A percentile compares a stretch with the other conserved stretches of the same genome.
These are phyloP conservation scores for Emydura subglobosa DNA, from an alignment of 2,113 vertebrate genomes.

Conservation along the genomic window DNA sequence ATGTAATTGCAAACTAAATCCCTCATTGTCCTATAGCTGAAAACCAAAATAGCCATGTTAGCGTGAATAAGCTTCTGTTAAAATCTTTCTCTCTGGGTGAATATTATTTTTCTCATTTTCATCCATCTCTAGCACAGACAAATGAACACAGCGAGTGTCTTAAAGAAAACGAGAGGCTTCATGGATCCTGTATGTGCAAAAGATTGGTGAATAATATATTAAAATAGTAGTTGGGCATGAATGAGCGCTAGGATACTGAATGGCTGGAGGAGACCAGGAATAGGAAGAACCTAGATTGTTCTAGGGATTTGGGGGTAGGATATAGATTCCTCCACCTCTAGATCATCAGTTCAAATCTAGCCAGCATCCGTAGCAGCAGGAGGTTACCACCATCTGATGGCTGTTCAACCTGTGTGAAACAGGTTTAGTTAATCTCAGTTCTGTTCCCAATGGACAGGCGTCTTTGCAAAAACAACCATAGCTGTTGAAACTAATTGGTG, in stretches of 20 bases:
- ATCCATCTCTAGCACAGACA: background rate
- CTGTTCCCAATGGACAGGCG: background rate
- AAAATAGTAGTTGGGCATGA: background rate
- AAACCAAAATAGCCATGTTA: background rate
- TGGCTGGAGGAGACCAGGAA: background rate
- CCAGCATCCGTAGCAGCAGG: background rate
- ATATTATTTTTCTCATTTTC: background rate
- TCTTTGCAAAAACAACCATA: background rate
- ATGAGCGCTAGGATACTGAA: background rate
- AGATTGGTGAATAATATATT: background rate
- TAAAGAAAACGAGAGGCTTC: background rate
- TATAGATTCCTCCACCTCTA: background rate
- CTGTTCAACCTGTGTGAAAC: background rate
- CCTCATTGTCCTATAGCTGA: background rate
- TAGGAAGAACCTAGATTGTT: background rate
- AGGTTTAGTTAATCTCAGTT: background rate
- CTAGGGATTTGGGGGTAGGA: background rate
- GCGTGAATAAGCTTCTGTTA: background rate
- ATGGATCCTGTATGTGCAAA: background rate
- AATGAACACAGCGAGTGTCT: background rate
- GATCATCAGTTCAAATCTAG: background rate
- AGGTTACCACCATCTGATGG: background rate
- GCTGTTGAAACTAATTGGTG: background rate
- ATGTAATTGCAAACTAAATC: too few species aligned
- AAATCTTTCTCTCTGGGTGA: background rate